Base-by-base conservation (phyloP, 2,797 vertebrate genomes). In the Coluber constrictor region DNA sequence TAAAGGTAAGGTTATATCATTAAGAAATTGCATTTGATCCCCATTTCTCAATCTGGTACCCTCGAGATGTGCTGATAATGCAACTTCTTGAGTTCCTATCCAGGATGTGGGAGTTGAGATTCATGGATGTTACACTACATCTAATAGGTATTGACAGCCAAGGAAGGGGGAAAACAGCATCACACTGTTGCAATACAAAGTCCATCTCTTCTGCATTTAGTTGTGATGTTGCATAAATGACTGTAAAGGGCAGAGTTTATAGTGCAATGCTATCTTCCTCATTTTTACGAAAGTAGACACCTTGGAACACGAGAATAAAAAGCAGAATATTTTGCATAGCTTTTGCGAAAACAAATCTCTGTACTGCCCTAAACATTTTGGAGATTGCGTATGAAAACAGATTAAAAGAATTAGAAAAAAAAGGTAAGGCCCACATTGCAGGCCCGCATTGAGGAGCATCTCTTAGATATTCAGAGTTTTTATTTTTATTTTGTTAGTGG, bases 1-100 rank as follows among this genome's bases (percentile, higher is more conserved):
- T 54, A 5, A 91, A 96, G 88, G 97, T 91, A 97, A 97, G 96
- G 97, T 97, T 96, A 94, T 92, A 59, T 59, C 29, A 87, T 15
- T 25, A n/a, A 66, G 15, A n/a, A 95, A 93, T 93, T 18, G 0
- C 9, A 47, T 23, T 47, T 79, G 11, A 47, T 47, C 10, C 9
- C 20, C 9, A 20, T 47, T 83, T 47, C 74, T 83, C 37, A 79
- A 43, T 79, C 74, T 83, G 37, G 37, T 83, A 20, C 37, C 20
- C 10, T 47, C 20, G 1, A 83, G 74, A 83, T 47, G 2, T 47
- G 10, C 37, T 83, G 37, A 47, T 47, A 83, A 47, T 83, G 74
- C 37, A 25, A 25, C 20, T 23, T 20, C 37, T 83, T 20, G 20
- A 47, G 74, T 83, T 83, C 37, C 37, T 37, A 83, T 47, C 74